A percentile compares a stretch with the other conserved stretches of the same genome.
Evolutionary conservation across 2,113 vertebrate genomes (phyloP).

Genomic region (Nerophis ophidion): DNA sequence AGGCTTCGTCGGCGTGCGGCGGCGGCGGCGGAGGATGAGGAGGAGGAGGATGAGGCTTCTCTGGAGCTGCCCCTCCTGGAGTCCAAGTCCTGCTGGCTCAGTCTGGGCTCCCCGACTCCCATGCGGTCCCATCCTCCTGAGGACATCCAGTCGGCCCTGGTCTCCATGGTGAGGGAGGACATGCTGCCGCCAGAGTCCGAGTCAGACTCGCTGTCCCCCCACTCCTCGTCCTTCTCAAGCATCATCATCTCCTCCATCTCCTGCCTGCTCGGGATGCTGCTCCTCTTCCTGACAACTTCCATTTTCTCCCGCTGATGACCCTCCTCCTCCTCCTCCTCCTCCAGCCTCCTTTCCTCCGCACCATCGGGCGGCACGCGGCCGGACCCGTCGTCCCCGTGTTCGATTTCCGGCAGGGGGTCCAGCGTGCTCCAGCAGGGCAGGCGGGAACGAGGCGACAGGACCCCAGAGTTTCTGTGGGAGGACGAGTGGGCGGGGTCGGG

Average conservation of each 20-base stretch:
- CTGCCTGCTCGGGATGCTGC: conserved; percentile 47
- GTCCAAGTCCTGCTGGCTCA: background rate
- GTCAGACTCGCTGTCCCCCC: conserved; percentile 77
- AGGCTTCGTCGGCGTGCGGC: conserved; percentile 3
- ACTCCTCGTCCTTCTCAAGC: conserved; percentile 48
- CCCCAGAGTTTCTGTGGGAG: conserved; percentile 30
- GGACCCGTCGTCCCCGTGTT: conserved; percentile 59
- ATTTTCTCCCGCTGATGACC: conserved; percentile 25
- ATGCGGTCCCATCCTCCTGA: conserved; percentile 58
- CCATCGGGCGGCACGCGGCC: conserved; percentile 85
- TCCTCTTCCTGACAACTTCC: conserved; percentile 36
- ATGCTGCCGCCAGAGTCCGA: conserved; percentile 83
- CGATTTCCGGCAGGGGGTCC: conserved; percentile 72
- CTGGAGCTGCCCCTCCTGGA: background rate
- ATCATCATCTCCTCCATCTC: conserved; percentile 35
- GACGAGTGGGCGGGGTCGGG: conserved; percentile 36
- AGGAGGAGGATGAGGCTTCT: too few species aligned
- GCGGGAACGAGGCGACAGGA: conserved; percentile 61
- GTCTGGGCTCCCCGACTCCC: conserved; percentile 48
- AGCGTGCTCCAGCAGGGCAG: conserved; percentile 68
- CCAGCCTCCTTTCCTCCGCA: conserved; percentile 70
- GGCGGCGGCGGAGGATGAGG: too few species aligned
- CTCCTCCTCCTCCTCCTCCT: conserved; percentile 56
- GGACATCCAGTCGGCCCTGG: conserved; percentile 37
- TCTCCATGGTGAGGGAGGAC: conserved; percentile 72